These are phyloP conservation scores for Pheosia tremula DNA, from an alignment of 2,888 invertebrate species.

Conservation along the genomic window DNA sequence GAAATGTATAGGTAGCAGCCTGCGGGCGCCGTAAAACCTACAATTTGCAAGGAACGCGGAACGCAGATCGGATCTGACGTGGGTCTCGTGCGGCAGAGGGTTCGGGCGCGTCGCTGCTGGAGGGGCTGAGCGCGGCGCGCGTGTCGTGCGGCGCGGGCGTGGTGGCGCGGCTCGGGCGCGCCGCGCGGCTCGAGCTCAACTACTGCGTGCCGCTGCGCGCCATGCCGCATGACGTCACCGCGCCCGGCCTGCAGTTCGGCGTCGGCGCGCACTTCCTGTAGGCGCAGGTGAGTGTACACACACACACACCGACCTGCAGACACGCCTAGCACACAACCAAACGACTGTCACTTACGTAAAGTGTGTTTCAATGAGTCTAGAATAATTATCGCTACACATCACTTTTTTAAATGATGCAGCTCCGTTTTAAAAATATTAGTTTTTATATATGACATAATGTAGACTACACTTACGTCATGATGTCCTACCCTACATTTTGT, in stretches of 20 bases:
- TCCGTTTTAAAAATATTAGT: too few species aligned
- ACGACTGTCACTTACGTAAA: neutral
- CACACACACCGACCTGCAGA: neutral
- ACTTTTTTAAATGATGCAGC: too few species aligned
- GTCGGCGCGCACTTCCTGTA: constrained; percentile 91
- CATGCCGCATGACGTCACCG: constrained; percentile 85
- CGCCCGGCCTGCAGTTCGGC: constrained; percentile 91
- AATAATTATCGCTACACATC: too few species aligned
- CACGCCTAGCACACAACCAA: neutral
- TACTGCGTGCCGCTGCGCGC: constrained; percentile 91
- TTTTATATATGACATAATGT: too few species aligned
- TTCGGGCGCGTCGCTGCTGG: constrained; percentile 58
- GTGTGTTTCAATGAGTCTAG: too few species aligned
- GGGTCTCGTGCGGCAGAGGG: constrained; percentile 55
- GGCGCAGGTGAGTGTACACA: constrained; percentile 8
- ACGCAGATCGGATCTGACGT: too few species aligned
- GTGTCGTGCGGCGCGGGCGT: constrained; percentile 87
- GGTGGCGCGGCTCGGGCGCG: constrained; percentile 88
- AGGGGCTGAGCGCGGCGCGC: constrained; percentile 83
- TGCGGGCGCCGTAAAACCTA: too few species aligned
- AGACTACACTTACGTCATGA: too few species aligned
- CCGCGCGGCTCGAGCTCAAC: constrained; percentile 97
- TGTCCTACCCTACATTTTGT: too few species aligned
- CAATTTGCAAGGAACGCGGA: too few species aligned
- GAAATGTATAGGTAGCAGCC: too few species aligned